Evolutionary conservation across 2,888 invertebrate species (phyloP).

Genomic region (Watsonalla cultraria): DNA sequence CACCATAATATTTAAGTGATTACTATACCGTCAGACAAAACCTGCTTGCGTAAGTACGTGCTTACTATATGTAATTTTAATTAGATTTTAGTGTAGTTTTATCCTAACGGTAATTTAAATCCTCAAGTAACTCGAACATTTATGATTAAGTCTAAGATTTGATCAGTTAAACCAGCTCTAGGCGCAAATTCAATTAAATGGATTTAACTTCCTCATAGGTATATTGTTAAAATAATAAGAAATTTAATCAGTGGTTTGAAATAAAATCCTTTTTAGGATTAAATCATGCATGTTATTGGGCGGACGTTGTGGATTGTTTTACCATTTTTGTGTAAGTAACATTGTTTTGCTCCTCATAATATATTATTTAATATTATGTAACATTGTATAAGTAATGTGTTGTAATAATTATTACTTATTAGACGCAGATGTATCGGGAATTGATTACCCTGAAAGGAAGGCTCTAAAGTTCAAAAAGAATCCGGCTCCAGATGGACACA

Average conservation of each 20-base stretch:
- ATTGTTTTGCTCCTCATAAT: neutral
- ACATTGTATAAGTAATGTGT: constrained; percentile 11
- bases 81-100: no score
- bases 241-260: constrained; percentile 16
- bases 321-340: constrained; percentile 22
- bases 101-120: no score
- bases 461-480: constrained; percentile 23
- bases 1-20: no score
- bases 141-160: neutral
- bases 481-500: constrained; percentile 49
- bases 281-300: constrained; percentile 22
- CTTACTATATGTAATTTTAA: no score
- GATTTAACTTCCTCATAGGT: neutral
- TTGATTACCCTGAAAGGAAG: constrained; percentile 14
- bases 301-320: constrained; percentile 16
- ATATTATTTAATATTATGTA: neutral
- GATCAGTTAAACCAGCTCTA: neutral
- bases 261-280: constrained; percentile 5
- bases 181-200: neutral
- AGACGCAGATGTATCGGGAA: constrained; percentile 16
- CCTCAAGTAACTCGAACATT: no score
- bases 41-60: no score
- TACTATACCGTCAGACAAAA: no score
- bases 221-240: constrained; percentile 28
- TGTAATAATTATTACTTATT: constrained; percentile 3